Evolutionary conservation across 2,113 vertebrate species (phyloP).

Genomic region (Arothron firmamentum): DNA sequence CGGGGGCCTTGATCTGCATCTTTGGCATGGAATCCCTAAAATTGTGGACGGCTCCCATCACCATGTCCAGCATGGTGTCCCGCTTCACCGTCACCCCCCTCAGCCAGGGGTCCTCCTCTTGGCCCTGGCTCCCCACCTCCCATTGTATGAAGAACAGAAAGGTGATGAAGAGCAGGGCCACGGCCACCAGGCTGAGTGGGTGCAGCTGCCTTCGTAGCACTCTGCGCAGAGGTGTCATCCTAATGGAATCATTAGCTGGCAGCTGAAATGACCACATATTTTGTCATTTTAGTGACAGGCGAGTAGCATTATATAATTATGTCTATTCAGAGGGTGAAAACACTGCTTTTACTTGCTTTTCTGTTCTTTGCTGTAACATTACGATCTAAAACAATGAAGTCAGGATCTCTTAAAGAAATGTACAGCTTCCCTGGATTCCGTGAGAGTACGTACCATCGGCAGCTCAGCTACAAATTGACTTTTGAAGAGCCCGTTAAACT

Average conservation of each 20-base stretch:
- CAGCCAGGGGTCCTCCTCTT: conserved; percentile 82
- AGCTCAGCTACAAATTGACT: conserved; percentile 13
- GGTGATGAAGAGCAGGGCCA: conserved; percentile 85
- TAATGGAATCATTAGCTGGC: conserved; percentile 36
- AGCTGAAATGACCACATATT: not conserved
- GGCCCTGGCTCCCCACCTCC: conserved; percentile 85
- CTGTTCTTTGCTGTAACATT: not conserved
- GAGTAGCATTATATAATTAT: too few relatives aligned
- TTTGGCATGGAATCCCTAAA: conserved; percentile 91
- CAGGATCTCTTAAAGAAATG: not conserved
- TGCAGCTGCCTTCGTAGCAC: conserved; percentile 78
- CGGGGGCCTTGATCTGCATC: conserved; percentile 94
- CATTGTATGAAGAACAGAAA: conserved; percentile 94
- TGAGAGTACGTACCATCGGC: conserved; percentile 45
- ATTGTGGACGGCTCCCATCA: conserved; percentile 94
- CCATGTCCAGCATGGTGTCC: conserved; percentile 83
- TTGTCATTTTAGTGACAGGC: too few relatives aligned
- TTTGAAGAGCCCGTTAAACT: conserved; percentile 3
- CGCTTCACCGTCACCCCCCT: conserved; percentile 81
- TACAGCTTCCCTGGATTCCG: too few relatives aligned
- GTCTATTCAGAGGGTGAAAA: too few relatives aligned
- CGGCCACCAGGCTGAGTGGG: conserved; percentile 82
- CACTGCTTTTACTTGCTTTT: too few relatives aligned
- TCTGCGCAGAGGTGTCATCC: conserved; percentile 82
- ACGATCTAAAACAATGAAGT: not conserved